These are phyloP conservation scores for Colletes latitarsis DNA, from an alignment of 1,140 invertebrate species.

Conservation along the genomic window DNA sequence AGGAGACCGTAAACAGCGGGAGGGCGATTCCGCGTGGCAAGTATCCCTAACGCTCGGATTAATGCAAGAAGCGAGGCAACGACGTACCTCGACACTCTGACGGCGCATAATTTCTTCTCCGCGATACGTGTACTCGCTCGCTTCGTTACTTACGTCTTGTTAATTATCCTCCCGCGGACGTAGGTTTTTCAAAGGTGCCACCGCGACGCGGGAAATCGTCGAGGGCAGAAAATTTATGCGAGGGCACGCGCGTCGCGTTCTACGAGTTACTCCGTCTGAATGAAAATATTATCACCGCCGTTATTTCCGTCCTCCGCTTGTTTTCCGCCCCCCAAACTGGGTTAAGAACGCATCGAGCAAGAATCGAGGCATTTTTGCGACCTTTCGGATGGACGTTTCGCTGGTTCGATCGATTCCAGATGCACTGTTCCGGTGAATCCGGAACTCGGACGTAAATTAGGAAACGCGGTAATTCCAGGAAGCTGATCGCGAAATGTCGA, in stretches of 20 bases:
- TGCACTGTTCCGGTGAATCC: not conserved
- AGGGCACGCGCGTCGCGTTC: slow-evolving; percentile 3
- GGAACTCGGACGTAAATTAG: slow-evolving; percentile 14
- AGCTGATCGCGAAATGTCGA: not conserved
- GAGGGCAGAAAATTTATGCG: slow-evolving; percentile 27
- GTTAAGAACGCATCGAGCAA: not conserved
- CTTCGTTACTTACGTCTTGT: not conserved
- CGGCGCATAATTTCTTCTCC: not conserved
- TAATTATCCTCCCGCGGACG: not conserved
- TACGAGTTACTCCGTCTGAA: slow-evolving; percentile 13
- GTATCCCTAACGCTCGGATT: no score
- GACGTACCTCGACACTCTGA: not conserved
- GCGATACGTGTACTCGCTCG: not conserved
- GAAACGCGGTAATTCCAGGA: not conserved
- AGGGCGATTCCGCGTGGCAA: no score
- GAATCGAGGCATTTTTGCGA: not conserved
- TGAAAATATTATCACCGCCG: slow-evolving; percentile 22
- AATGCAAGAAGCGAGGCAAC: no score
- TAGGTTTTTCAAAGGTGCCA: not conserved
- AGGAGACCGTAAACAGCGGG: no score
- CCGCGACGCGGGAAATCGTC: not conserved
- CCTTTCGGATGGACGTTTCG: not conserved
- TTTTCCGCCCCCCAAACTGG: not conserved
- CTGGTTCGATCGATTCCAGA: slow-evolving; percentile 18
- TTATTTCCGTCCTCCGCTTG: slow-evolving; percentile 15